Percentiles rank a stretch among this genome's conserved stretches.
These are phyloP conservation scores for Aphelenchoides fujianensis DNA, from an alignment of 1,140 invertebrate genomes.

Conservation along the genomic window DNA sequence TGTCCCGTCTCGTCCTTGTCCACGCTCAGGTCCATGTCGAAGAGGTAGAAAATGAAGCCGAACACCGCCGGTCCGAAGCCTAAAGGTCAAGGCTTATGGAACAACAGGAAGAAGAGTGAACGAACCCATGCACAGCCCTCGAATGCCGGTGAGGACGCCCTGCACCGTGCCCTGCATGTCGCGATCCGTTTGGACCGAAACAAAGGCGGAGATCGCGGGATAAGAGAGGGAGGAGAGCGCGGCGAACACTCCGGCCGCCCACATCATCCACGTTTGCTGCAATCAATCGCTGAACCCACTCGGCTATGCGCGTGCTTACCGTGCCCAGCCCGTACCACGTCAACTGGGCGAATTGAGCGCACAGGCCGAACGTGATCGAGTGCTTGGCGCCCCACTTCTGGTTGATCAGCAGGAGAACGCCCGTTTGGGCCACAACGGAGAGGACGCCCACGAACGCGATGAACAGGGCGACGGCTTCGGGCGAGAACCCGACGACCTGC, in stretches of 20 bases:
- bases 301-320: constrained; percentile 6
- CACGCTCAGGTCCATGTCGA: constrained; percentile 82
- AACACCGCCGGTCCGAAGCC: constrained; percentile 90
- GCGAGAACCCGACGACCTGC: constrained; percentile 87
- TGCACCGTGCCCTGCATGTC: constrained; percentile 97
- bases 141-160: constrained; percentile 84
- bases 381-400: constrained; percentile 86
- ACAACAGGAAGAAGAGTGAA: constrained; percentile 29
- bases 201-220: constrained; percentile 97
- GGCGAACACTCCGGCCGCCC: constrained; percentile 90
- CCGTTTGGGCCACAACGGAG: constrained; percentile 86
- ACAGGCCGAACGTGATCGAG: constrained; percentile 90
- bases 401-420: constrained; percentile 82
- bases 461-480: constrained; percentile 89
- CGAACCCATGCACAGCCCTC: constrained; percentile 54
- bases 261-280: constrained; percentile 82
- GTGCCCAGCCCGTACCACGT: constrained; percentile 93
- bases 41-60: constrained; percentile 96
- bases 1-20: constrained; percentile 51
- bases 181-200: constrained; percentile 89
- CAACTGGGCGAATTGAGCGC: constrained; percentile 89
- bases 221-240: constrained; percentile 88
- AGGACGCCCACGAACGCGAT: constrained; percentile 93
- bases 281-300: constrained; percentile 27
- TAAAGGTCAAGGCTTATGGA: constrained; percentile 61